Base-by-base conservation (phyloP, 2,113 vertebrate genomes). In the Aphyosemion australe region DNA sequence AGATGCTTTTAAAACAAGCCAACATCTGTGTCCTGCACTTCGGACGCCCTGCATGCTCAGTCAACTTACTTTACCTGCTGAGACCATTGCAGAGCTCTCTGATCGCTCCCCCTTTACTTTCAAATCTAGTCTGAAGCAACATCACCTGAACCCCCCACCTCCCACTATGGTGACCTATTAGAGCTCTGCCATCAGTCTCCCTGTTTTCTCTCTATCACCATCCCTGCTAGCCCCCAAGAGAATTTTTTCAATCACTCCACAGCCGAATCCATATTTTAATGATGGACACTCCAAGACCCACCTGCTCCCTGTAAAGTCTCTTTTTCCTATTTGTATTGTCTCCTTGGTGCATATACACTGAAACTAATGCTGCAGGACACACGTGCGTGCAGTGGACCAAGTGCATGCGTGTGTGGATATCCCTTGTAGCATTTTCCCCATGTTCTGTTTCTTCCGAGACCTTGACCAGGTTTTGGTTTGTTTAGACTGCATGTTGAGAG, bases 381-480 rank as follows among this genome's bases (percentile, higher is more conserved):
- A 60, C 42, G 20, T 78, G 76, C 65, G 55, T 76, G 60, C 61
- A 64, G 51, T 61, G 61, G 26, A 69, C 20, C 72, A 78, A 62
- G 65, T 84, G 76, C 45, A 20, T 48, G 67, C 58, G 20, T 75
- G 67, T 76, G 74, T 65, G 57, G 74, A 68, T 66, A 72, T 57
- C 72, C 73, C 83, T 83, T 10, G 61, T 70, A 74, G 80, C 74
- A 61, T 73, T 58, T 54, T 52, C 54, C 71, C 78, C 57, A 72
- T 68, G 66, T 72, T 72, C 64, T 66, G 58, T 68, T 59, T 86
- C 87, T 87, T 84, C 71, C 39, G 86, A 89, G 89, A 87, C 82
- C 82, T 84, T 88, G 88, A 91, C 89, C 90, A 84, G 76, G 85
- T 88, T 89, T 82, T 74, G 79, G 83, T 90, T 90, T 92, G 88